Conservation (phyloP, 1,140 invertebrate genomes). For the Heliothis virescens region DNA sequence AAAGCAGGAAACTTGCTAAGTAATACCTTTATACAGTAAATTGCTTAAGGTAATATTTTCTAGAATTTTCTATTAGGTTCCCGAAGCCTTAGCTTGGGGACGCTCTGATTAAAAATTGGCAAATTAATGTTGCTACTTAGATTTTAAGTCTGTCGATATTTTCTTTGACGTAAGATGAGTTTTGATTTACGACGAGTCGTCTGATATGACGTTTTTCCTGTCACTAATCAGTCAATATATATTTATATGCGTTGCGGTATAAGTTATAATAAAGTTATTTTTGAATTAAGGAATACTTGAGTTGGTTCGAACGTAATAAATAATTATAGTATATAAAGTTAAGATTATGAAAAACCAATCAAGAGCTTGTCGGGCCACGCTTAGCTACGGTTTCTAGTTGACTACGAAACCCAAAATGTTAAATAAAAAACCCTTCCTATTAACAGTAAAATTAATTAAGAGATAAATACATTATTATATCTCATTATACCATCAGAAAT, state of each 20-base stretch:
- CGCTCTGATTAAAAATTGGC: background rate
- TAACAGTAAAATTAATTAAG: no score
- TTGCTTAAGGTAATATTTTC: constrained; percentile 20
- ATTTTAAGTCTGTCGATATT: background rate
- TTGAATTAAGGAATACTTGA: no score
- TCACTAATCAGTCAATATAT: background rate
- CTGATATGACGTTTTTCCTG: background rate
- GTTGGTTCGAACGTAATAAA: no score
- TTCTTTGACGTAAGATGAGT: background rate
- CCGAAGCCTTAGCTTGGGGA: background rate
- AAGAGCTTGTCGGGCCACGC: no score
- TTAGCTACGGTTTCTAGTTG: no score
- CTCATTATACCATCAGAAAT: no score
- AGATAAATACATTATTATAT: no score
- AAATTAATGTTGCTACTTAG: background rate
- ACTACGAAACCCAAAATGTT: no score
- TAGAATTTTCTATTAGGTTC: constrained; percentile 18
- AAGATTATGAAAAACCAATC: no score
- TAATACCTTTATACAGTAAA: background rate
- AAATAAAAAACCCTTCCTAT: no score
- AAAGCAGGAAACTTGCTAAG: background rate
- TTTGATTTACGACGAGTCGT: background rate
- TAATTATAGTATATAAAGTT: no score
- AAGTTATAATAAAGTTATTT: background rate
- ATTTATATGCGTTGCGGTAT: background rate